Percentiles rank a stretch among this genome's conserved stretches.
Conservation (phyloP, 2,113 vertebrate species). For the Ptychochromis oligacanthus region DNA sequence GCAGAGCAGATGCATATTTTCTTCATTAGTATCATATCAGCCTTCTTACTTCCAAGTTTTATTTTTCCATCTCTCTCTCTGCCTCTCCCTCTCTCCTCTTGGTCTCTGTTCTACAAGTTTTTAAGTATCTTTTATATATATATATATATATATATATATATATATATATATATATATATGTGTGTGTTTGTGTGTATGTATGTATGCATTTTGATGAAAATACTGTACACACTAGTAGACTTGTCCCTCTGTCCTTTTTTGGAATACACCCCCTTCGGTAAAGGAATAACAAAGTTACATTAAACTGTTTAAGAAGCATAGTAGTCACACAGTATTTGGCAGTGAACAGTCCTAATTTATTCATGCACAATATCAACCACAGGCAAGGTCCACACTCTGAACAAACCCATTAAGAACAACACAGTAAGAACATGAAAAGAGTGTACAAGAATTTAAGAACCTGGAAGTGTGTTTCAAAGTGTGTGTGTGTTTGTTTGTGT, state of each 20-base stretch:
- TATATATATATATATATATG: background rate
- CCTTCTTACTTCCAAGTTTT: background rate
- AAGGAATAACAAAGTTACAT: conserved; percentile 71
- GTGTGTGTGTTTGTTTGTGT: conserved; percentile 19
- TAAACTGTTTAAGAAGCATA: conserved; percentile 73
- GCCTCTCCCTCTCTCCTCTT: background rate
- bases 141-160: no score
- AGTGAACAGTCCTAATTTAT: conserved; percentile 80
- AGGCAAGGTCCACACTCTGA: conserved; percentile 75
- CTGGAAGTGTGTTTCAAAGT: conserved; percentile 61
- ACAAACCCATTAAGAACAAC: conserved; percentile 76
- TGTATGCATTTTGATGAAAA: conserved; percentile 38
- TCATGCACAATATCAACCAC: conserved; percentile 79
- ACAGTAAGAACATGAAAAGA: conserved; percentile 74
- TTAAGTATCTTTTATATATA: no score
- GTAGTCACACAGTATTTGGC: conserved; percentile 79
- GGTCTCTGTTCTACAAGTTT: background rate
- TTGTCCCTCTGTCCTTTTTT: conserved; percentile 37
- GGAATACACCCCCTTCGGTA: conserved; percentile 53
- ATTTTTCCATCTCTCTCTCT: background rate
- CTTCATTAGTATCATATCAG: background rate
- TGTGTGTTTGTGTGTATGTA: conserved; percentile 16
- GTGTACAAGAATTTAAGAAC: conserved; percentile 65
- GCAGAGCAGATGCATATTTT: background rate
- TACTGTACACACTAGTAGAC: conserved; percentile 51